Percentiles rank a stretch among this genome's conserved stretches.
These are phyloP conservation scores for Magallana angulata DNA, from an alignment of 1,140 invertebrate genomes.

Conservation along the genomic window DNA sequence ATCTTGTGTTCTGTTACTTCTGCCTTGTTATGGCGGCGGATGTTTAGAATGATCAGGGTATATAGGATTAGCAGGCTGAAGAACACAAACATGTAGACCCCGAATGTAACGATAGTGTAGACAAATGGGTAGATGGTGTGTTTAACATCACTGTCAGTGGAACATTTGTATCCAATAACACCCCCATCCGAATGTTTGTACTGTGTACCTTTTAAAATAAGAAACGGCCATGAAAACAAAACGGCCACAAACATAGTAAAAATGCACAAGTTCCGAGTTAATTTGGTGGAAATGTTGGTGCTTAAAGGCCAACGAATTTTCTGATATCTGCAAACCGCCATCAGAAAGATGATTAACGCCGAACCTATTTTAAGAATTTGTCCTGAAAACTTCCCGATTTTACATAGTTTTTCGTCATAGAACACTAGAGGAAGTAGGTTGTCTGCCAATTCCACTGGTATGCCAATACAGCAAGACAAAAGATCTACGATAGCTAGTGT, in stretches of 20 bases:
- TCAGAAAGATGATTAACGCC: slow-evolving; percentile 64
- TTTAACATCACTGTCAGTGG: background rate
- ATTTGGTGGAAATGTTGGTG: slow-evolving; percentile 4
- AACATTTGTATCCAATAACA: slow-evolving; percentile 38
- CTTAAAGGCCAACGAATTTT: slow-evolving; percentile 68
- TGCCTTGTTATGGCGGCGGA: background rate
- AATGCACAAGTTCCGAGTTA: background rate
- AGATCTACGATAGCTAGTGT: slow-evolving; percentile 69
- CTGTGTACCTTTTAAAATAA: background rate
- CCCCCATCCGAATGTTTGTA: background rate
- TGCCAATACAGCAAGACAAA: slow-evolving; percentile 66
- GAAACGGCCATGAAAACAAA: slow-evolving; percentile 28
- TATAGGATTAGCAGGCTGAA: background rate
- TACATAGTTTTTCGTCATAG: slow-evolving; percentile 64
- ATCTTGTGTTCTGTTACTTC: background rate
- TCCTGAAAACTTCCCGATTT: slow-evolving; percentile 64
- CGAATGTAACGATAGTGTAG: background rate
- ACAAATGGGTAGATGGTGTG: slow-evolving; percentile 37
- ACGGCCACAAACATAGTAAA: slow-evolving; percentile 1
- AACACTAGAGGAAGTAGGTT: slow-evolving; percentile 66
- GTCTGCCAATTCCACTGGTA: slow-evolving; percentile 68
- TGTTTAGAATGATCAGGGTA: background rate
- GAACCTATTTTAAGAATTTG: slow-evolving; percentile 67
- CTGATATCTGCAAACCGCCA: slow-evolving; percentile 70
- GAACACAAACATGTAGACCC: background rate